Evolutionary conservation across 1,140 invertebrate genomes (phyloP), one percentile per base, ranked within the genome.

Genomic region (Sarcophaga bullata): DNA sequence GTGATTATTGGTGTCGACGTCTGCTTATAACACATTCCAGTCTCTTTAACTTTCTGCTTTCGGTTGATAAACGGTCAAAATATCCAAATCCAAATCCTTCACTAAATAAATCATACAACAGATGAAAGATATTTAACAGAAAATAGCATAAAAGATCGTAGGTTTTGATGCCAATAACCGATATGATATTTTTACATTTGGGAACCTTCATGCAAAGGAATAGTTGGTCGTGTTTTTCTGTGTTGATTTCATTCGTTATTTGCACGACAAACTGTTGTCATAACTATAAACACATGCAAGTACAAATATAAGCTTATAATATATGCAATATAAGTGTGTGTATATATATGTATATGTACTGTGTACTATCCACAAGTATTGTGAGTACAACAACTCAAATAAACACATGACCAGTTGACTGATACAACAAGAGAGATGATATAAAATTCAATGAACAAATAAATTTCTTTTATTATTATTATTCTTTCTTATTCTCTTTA

Each of bases 401-500:
- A 68, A 68, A 68, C 62, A 19, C 19, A 68, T 68, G 62, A 68
- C 62, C 62, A 68, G 62, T 68, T 68, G 62, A 68, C 62, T 68
- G 62, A 68, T 68, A 68, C 15, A 19, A 68, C 62, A 68, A 13
- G 17, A 68, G 62, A 68, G 62, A 68, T 19, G 17, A 68, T 68
- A 19, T 17, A 68, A 68, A 68, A 68, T 68, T 68, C 62, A 68
- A 68, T 68, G 62, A 68, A 68, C n/a, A 68, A 17, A 68, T 68
- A 68, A 68, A n/a, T 17, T 68, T 68, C 25, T 68, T 19, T 19
- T 58, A 58, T 58, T 10, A 58, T 58, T 13, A 58, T 58, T 58
- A 15, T 58, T 13, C 54, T n/a, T 58, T 3, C 11, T 58, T 58
- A 9, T 52, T 37, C 25, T 4, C 25, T 37, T 37, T 37, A 37